Evolutionary conservation across 2,888 invertebrate genomes (phyloP).

Genomic region (Dascillus cervinus): DNA sequence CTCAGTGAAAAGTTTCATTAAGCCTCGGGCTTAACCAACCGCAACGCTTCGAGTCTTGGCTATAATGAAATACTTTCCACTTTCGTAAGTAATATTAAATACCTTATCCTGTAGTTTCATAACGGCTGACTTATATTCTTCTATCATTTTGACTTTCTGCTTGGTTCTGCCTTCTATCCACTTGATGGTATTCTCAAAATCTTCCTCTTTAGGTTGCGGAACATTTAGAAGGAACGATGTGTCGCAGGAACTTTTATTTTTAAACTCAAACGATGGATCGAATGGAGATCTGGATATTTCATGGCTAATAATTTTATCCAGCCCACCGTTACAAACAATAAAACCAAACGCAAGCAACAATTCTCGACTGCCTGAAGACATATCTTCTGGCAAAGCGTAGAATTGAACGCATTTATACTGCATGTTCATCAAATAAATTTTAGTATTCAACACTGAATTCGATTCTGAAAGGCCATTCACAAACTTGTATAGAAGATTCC

Average conservation of each 20-base stretch:
- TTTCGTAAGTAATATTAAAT: too few species aligned
- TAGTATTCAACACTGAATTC: constrained; percentile 23
- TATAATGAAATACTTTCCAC: too few species aligned
- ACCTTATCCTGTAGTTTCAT: constrained; percentile 8
- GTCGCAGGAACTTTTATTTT: not conserved
- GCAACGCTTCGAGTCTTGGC: too few species aligned
- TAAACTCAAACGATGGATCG: constrained; percentile 9
- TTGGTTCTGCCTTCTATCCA: constrained; percentile 14
- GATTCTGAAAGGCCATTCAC: constrained; percentile 7
- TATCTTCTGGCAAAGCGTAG: constrained; percentile 28
- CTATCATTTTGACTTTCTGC: constrained; percentile 4
- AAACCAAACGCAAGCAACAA: constrained; percentile 37
- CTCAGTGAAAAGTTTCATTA: too few species aligned
- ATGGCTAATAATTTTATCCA: constrained; percentile 21
- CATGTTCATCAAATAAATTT: constrained; percentile 28
- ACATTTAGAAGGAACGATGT: not conserved
- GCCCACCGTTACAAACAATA: constrained; percentile 30
- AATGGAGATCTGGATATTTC: constrained; percentile 21
- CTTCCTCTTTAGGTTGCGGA: constrained; percentile 7
- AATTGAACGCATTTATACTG: constrained; percentile 36
- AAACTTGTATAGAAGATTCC: constrained; percentile 28
- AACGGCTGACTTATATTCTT: constrained; percentile 4
- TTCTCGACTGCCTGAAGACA: constrained; percentile 27
- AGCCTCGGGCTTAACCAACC: too few species aligned
- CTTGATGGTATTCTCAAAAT: constrained; percentile 8